phyloP scores from a whole-genome alignment of 1,140 invertebrate genomes.

The Micrasema minimum region DNA sequence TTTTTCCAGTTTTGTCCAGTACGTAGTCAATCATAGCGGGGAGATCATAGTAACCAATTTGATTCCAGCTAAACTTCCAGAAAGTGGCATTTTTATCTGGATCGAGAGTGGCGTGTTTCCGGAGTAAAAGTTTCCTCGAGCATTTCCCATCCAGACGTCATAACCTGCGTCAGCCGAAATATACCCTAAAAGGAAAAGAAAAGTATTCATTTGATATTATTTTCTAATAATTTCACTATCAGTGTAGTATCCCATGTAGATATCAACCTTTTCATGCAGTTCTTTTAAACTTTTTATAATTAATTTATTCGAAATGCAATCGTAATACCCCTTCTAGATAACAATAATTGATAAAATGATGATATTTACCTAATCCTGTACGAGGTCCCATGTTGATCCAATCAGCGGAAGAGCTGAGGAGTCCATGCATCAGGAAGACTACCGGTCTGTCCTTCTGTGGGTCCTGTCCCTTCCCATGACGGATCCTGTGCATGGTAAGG shows the following conservation, averaged over 20 bases:
- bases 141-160: slow-evolving; percentile 79
- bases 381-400: slow-evolving; percentile 68
- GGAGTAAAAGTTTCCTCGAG: slow-evolving; percentile 79
- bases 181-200: slow-evolving; percentile 47
- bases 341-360: too few relatives aligned
- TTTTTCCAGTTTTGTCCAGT: slow-evolving; percentile 60
- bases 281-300: too few relatives aligned
- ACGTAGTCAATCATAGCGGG: slow-evolving; percentile 72
- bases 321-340: too few relatives aligned
- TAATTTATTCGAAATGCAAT: too few relatives aligned
- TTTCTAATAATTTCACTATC: too few relatives aligned
- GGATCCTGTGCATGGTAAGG: slow-evolving; percentile 69
- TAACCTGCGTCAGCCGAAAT: slow-evolving; percentile 70
- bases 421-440: slow-evolving; percentile 74
- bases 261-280: too few relatives aligned
- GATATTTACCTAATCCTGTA: slow-evolving; percentile 62
- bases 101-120: slow-evolving; percentile 66
- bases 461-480: slow-evolving; percentile 60
- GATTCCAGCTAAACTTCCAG: slow-evolving; percentile 75
- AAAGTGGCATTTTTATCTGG: slow-evolving; percentile 64
- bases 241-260: too few relatives aligned
- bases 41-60: slow-evolving; percentile 73
- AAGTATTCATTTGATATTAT: too few relatives aligned
- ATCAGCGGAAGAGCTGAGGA: slow-evolving; percentile 70
- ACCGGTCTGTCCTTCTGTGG: slow-evolving; percentile 55